phyloP scores from a whole-genome alignment of 1,140 invertebrate genomes.

The Phthorimaea operculella region DNA sequence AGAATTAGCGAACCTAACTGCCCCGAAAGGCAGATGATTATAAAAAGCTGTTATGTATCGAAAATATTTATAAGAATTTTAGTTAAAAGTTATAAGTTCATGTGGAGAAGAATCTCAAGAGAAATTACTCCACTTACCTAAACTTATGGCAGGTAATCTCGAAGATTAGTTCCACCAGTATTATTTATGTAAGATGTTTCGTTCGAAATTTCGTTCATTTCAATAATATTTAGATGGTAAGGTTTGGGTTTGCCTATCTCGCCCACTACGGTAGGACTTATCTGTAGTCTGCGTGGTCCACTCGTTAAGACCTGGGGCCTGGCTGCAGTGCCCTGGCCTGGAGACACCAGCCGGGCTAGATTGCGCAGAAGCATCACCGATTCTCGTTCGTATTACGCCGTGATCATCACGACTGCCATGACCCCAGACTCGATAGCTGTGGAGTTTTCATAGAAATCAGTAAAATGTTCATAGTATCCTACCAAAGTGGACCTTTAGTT shows the following conservation, averaged over 20 bases:
- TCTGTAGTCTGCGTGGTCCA: neutral
- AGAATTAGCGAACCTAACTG: too few relatives aligned
- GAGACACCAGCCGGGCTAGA: neutral
- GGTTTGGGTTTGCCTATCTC: neutral
- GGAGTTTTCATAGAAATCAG: constrained; percentile 27
- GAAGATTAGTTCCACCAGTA: too few relatives aligned
- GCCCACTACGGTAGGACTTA: constrained; percentile 3
- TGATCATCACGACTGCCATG: constrained; percentile 20
- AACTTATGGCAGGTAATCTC: too few relatives aligned
- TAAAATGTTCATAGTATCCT: constrained; percentile 8
- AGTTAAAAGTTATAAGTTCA: too few relatives aligned
- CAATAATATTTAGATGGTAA: too few relatives aligned
- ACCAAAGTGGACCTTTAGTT: neutral
- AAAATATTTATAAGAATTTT: too few relatives aligned
- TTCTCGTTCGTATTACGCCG: neutral
- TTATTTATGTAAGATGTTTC: too few relatives aligned
- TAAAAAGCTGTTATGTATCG: too few relatives aligned
- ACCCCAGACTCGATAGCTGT: constrained; percentile 26
- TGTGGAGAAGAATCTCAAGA: too few relatives aligned
- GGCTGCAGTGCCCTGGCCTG: neutral
- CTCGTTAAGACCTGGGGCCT: neutral
- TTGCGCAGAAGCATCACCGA: neutral
- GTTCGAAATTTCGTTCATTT: too few relatives aligned
- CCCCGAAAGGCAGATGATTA: too few relatives aligned
- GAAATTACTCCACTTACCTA: too few relatives aligned